Base-by-base conservation (phyloP, 35 echinoderm and acorn worm species). In the Eucidaris tribuloides region DNA sequence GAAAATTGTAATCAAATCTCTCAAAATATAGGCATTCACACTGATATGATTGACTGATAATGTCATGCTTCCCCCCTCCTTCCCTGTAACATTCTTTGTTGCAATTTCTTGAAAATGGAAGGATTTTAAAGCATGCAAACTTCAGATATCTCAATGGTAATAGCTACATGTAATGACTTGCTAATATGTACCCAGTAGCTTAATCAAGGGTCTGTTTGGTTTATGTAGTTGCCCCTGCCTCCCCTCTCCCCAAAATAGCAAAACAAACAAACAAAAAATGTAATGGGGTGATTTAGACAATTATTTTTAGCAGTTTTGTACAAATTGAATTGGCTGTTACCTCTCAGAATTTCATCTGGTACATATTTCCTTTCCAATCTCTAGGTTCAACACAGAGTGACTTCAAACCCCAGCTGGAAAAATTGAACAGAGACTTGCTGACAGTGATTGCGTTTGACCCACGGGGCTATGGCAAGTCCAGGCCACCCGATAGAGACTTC, bases 391-490 rank as follows among this genome's bases (percentile, higher is more conserved):
- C 80, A 37, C 38, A 50, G 30, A 80, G 56, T 38, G 94, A 97
- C 62, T 85, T 92, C 58, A 52, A 77, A 63, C 94, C 94, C 48
- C 94, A 97, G 82, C 48, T 92, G 29, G 81, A 84, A 52, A 84
- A 83, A 20, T 46, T 97, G 20, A 88, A 92, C 45, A 56, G 65
- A 43, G 82, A 91, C 23, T 88, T 59, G 42, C 88, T 89, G 20
- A 92, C 86, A 36, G 31, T 92, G 3, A 76, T 97, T n/a, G 86
- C 65, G 19, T 87, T 82, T 52, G 94, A 97, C 59, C 94, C 94
- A 0, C 84, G 94, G 61, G 94, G 94, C 9, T 92, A 89, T 45
- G 94, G 94, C n/a, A 97, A 92, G 42, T 92, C 89, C 27, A 84
- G 89, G 68, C 94, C 94, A 52, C 94, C 94, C 3, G 85, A 89